Conservation (phyloP, 2,113 vertebrate genomes). For the Seriola dumerili region DNA sequence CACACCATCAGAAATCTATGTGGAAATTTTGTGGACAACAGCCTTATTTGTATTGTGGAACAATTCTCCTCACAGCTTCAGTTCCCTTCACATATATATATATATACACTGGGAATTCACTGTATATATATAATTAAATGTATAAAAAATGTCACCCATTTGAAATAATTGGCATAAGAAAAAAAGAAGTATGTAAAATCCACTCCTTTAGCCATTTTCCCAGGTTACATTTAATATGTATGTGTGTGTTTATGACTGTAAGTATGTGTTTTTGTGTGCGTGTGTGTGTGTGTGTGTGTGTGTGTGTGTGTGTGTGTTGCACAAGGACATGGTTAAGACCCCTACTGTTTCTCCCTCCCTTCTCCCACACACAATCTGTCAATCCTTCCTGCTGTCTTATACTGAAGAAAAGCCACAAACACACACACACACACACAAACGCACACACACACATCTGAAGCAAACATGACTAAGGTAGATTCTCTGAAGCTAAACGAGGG, state of each 20-base stretch:
- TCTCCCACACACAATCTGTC: conserved; percentile 76
- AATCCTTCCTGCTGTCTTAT: conserved; percentile 53
- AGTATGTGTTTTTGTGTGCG: neutral
- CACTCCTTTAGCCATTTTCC: conserved; percentile 58
- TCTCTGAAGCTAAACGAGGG: conserved; percentile 25
- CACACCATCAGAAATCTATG: conserved; percentile 6
- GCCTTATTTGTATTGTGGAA: neutral
- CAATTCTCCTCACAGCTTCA: neutral
- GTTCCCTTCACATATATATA: neutral
- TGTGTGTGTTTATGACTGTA: conserved; percentile 14
- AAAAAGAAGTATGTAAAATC: conserved; percentile 10
- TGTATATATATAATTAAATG: neutral
- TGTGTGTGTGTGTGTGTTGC: conserved; percentile 36
- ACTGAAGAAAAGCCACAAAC: conserved; percentile 29
- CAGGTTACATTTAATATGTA: conserved; percentile 44
- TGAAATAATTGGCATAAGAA: neutral
- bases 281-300: conserved; percentile 38
- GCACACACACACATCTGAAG: conserved; percentile 33
- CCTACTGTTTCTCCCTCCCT: conserved; percentile 68
- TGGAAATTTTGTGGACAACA: neutral
- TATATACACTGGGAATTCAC: neutral
- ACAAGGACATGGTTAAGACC: conserved; percentile 54
- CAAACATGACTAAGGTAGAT: conserved; percentile 64
- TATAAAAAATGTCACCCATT: neutral
- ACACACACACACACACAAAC: conserved; percentile 29